Evolutionary conservation across 2,888 invertebrate genomes (phyloP).

Genomic region (Julus scandinavius): DNA sequence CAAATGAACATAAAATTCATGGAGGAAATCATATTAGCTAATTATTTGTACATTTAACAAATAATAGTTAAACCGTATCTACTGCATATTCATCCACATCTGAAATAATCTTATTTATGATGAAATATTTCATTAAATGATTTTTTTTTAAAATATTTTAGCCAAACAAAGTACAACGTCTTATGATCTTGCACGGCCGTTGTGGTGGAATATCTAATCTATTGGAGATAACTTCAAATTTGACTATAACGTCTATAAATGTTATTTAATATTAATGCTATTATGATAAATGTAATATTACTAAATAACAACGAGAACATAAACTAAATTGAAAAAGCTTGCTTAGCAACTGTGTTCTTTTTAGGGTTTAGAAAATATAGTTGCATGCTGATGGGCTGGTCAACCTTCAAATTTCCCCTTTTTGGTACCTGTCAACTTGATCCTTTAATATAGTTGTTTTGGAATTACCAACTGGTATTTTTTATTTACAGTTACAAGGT

Average conservation of each 20-base stretch:
- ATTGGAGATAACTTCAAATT: neutral
- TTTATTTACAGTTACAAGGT: neutral
- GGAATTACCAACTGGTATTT: neutral
- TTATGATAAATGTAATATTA: too few relatives aligned
- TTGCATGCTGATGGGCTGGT: neutral
- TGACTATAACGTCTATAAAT: neutral
- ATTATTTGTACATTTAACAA: too few relatives aligned
- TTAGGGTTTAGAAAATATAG: neutral
- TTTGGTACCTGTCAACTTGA: conserved; percentile 15
- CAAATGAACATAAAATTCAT: too few relatives aligned
- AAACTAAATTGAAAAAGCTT: neutral
- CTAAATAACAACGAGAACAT: neutral
- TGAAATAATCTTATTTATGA: too few relatives aligned
- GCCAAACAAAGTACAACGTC: too few relatives aligned
- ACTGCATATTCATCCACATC: too few relatives aligned
- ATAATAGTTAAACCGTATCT: too few relatives aligned
- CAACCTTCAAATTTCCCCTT: neutral
- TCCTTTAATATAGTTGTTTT: neutral
- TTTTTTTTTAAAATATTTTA: too few relatives aligned
- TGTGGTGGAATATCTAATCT: neutral
- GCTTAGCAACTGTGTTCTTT: neutral
- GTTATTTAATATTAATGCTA: neutral
- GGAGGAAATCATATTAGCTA: too few relatives aligned
- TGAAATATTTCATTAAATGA: too few relatives aligned
- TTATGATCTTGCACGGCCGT: too few relatives aligned